These are phyloP conservation scores for Drosophila repleta DNA, from an alignment of 1,140 invertebrate species.

Conservation along the genomic window DNA sequence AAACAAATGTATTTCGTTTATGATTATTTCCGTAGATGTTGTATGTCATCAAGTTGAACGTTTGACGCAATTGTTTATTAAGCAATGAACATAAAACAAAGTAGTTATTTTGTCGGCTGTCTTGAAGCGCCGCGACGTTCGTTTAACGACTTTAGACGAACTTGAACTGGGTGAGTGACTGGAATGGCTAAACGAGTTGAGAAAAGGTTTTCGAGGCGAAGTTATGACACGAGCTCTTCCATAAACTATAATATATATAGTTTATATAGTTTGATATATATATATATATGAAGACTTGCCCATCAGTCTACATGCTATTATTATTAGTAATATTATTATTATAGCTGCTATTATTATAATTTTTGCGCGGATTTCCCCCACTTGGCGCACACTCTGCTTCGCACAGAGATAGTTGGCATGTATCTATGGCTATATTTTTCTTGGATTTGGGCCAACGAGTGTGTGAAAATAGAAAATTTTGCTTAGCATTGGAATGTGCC, in stretches of 20 bases:
- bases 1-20: conserved; percentile 20
- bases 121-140: conserved; percentile 17
- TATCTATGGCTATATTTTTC: conserved; percentile 67
- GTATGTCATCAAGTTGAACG: conserved; percentile 21
- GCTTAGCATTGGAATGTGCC: conserved; percentile 69
- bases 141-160: conserved; percentile 35
- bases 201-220: conserved; percentile 7
- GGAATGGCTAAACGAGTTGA: conserved; percentile 4
- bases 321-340: conserved; percentile 54
- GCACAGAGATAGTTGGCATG: conserved; percentile 38
- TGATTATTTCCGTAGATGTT: conserved; percentile 23
- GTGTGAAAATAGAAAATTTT: conserved; percentile 75
- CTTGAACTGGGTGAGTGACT: conserved; percentile 25
- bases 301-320: conserved; percentile 33
- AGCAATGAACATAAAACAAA: conserved; percentile 41
- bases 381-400: conserved; percentile 34
- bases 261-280: background rate
- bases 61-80: conserved; percentile 49
- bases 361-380: conserved; percentile 67
- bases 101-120: conserved; percentile 6
- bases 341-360: conserved; percentile 2
- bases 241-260: background rate
- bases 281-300: background rate
- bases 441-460: conserved; percentile 79
- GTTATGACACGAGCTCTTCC: background rate